phyloP scores from a whole-genome alignment of 53 echinoderm and acorn worm species.

The Paracentrotus lividus region DNA sequence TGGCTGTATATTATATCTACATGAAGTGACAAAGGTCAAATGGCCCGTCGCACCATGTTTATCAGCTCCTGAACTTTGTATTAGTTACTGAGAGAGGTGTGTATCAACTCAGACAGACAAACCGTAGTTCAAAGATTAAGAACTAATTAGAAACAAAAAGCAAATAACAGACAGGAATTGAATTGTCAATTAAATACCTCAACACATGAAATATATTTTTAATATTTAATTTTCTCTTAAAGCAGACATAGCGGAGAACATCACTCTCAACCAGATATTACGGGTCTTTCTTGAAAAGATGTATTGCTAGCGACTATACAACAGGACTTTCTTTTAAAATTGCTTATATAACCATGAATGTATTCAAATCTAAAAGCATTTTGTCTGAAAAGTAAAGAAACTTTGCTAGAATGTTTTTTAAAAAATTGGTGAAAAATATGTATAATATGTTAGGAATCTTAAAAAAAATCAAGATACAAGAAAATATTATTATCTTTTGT shows the following conservation, averaged over 20 bases:
- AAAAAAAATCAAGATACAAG: no score
- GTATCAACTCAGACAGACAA: background rate
- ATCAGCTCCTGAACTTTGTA: background rate
- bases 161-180: background rate
- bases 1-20: no score
- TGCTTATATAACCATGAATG: no score
- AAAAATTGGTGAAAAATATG: no score
- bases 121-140: background rate
- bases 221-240: background rate
- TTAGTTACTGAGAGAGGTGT: background rate
- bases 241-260: background rate
- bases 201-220: background rate
- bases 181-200: background rate
- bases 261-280: background rate
- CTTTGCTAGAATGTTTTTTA: no score
- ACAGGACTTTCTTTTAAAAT: no score
- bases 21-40: background rate
- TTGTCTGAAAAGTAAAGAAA: no score
- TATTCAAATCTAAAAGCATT: no score
- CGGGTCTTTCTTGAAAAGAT: background rate
- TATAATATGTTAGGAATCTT: no score
- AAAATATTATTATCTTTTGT: no score
- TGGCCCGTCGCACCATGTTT: no score
- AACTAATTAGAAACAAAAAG: background rate
- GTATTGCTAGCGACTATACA: no score